phyloP scores from a whole-genome alignment of 2,797 vertebrate species.

The Trichosurus vulpecula region DNA sequence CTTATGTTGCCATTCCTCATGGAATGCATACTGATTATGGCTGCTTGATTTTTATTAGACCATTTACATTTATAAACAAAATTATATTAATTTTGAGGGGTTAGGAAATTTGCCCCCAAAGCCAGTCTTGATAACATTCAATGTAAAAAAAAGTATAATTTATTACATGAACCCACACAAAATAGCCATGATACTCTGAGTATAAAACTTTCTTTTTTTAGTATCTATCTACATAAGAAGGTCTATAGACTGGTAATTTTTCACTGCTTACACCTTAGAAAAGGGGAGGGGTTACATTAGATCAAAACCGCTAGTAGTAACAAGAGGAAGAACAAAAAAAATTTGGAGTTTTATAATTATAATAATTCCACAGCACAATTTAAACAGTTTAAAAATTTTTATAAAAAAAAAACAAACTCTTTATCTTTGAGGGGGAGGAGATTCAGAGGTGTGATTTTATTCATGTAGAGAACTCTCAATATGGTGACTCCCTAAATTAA shows the following conservation, averaged over 20 bases:
- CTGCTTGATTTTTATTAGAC: constrained; percentile 73
- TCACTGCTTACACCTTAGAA: constrained; percentile 21
- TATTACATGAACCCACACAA: constrained; percentile 3
- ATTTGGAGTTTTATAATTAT: neutral
- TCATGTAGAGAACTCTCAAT: neutral
- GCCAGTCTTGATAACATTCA: constrained; percentile 36
- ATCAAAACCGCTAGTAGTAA: neutral
- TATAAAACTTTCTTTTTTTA: constrained; percentile 31
- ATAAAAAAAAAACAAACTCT: too few relatives aligned
- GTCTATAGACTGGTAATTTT: neutral
- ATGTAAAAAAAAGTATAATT: constrained; percentile 54
- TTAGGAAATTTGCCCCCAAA: constrained; percentile 62
- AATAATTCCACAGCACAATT: neutral
- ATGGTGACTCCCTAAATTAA: neutral
- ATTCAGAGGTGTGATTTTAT: neutral
- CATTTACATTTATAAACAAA: constrained; percentile 69
- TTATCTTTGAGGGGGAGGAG: neutral
- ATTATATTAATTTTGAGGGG: constrained; percentile 54
- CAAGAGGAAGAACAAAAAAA: neutral
- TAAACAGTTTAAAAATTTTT: neutral
- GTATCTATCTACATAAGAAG: constrained; percentile 5
- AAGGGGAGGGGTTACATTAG: constrained; percentile 26
- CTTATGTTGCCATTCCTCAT: constrained; percentile 83
- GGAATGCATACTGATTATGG: constrained; percentile 87
- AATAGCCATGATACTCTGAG: constrained; percentile 10